phyloP scores from a whole-genome alignment of 2,113 vertebrate species.

The Scalopus aquaticus region DNA sequence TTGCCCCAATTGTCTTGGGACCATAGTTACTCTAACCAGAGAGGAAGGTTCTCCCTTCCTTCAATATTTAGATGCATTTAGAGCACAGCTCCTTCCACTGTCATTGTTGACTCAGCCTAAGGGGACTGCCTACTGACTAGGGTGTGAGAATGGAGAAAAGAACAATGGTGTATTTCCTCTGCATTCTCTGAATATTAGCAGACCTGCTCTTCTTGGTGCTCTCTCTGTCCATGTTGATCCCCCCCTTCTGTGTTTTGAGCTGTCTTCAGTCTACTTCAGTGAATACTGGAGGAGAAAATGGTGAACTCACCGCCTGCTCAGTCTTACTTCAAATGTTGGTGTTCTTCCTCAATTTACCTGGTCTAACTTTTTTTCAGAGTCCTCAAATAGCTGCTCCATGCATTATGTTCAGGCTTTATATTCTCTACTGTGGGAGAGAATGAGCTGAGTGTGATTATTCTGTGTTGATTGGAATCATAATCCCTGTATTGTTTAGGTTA shows the following conservation, averaged over 20 bases:
- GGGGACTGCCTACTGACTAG: neutral
- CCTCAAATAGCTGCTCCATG: neutral
- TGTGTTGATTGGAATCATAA: slow-evolving; percentile 31
- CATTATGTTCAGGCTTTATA: slow-evolving; percentile 16
- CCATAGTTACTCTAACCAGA: neutral
- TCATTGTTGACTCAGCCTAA: neutral
- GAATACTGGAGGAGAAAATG: neutral
- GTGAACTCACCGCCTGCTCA: neutral
- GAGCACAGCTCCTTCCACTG: neutral
- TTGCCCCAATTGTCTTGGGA: neutral
- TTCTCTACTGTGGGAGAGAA: neutral
- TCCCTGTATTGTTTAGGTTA: neutral
- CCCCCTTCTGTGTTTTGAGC: neutral
- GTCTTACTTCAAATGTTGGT: slow-evolving; percentile 39
- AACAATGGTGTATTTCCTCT: neutral
- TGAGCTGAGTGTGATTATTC: slow-evolving; percentile 35
- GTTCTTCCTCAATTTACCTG: neutral
- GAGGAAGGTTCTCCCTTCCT: neutral
- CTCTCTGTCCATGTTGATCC: neutral
- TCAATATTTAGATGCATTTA: neutral
- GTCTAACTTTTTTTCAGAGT: neutral
- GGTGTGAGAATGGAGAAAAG: neutral
- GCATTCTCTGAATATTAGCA: neutral
- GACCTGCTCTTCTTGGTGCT: neutral
- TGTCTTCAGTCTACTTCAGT: neutral